Conservation (phyloP, 2,113 vertebrate species). For the Tragelaphus scriptus region DNA sequence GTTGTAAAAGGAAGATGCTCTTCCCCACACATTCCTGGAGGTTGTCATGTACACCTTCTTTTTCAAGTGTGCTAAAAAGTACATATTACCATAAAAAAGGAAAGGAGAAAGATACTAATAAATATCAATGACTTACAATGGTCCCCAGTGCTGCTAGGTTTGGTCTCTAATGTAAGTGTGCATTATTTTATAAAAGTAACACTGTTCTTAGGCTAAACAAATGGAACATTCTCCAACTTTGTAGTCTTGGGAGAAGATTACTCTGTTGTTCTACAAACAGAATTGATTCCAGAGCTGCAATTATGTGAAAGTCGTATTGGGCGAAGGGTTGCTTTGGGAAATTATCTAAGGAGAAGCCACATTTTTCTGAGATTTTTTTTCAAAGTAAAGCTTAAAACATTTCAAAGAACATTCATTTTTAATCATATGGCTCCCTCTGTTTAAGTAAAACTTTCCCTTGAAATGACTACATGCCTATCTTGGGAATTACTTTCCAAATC, state of each 20-base stretch:
- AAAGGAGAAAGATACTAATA: not conserved
- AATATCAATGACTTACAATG: not conserved
- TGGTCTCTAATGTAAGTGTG: not conserved
- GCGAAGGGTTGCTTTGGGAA: slow-evolving; percentile 72
- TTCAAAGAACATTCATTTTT: slow-evolving; percentile 79
- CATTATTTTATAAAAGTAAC: not conserved
- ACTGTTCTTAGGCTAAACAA: not conserved
- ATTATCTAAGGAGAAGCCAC: slow-evolving; percentile 75
- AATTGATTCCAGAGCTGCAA: not conserved
- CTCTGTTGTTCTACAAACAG: not conserved
- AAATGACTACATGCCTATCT: slow-evolving; percentile 80
- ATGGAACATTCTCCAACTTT: not conserved
- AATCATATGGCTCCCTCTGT: slow-evolving; percentile 77
- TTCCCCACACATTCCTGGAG: not conserved
- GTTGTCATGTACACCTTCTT: not conserved
- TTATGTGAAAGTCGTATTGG: not conserved
- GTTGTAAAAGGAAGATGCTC: not conserved
- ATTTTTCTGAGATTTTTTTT: slow-evolving; percentile 74
- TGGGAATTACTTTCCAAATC: slow-evolving; percentile 80
- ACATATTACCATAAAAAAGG: not conserved
- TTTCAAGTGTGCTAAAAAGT: not conserved
- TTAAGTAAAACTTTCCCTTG: slow-evolving; percentile 80
- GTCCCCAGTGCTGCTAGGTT: not conserved
- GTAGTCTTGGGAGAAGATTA: not conserved
- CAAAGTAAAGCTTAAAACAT: slow-evolving; percentile 80